Conservation (phyloP, 2,888 invertebrate species). For the Bombylius major region DNA sequence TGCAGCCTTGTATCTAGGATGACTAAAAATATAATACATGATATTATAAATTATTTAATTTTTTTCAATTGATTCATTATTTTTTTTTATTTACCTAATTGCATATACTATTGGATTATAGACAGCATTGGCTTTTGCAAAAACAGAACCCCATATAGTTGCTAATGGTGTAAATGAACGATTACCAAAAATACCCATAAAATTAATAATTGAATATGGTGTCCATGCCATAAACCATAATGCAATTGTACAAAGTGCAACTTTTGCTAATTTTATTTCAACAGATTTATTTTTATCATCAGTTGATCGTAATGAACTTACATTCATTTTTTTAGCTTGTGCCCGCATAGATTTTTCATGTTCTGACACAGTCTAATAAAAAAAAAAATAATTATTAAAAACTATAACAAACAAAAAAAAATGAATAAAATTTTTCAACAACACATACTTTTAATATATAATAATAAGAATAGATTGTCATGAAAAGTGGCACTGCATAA, state of each 20-base stretch:
- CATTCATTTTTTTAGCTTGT: conserved; percentile 53
- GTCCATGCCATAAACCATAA: conserved; percentile 56
- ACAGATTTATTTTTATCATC: conserved; percentile 41
- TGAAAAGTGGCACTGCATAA: conserved; percentile 39
- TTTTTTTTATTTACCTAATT: conserved; percentile 50
- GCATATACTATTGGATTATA: conserved; percentile 88
- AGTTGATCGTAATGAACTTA: conserved; percentile 43
- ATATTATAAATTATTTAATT: neutral
- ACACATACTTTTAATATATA: conserved; percentile 43
- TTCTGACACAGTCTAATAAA: conserved; percentile 38
- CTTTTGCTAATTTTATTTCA: conserved; percentile 46
- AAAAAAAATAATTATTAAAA: neutral
- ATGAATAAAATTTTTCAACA: no score
- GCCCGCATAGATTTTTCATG: conserved; percentile 46
- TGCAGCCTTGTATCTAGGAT: conserved; percentile 49
- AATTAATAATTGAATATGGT: conserved; percentile 46
- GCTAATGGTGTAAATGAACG: conserved; percentile 39
- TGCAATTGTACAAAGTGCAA: conserved; percentile 48
- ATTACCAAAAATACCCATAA: conserved; percentile 40
- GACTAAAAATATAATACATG: conserved; percentile 23
- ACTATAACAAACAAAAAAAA: neutral
- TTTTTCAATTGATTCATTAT: neutral
- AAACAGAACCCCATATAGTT: conserved; percentile 60
- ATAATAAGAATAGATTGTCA: conserved; percentile 48
- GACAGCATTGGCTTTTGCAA: conserved; percentile 83